Percentiles rank a stretch among this genome's conserved stretches.
Conservation (phyloP, 2,888 invertebrate genomes). For the Eudemis profundana region DNA sequence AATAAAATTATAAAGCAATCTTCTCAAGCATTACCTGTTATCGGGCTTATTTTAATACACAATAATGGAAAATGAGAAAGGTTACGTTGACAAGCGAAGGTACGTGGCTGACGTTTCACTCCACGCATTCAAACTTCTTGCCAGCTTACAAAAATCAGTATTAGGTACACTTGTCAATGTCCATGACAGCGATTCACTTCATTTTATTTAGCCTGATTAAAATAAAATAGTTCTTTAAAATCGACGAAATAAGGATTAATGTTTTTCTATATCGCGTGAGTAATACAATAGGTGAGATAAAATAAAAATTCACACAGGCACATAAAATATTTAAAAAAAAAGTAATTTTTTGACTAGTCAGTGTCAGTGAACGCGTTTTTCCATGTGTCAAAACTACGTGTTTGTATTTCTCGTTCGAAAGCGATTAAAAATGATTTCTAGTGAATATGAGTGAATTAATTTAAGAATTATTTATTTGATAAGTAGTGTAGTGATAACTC, state of each 20-base stretch:
- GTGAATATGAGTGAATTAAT: slow-evolving; percentile 50
- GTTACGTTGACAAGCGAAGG: slow-evolving; percentile 65
- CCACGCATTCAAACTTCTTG: slow-evolving; percentile 78
- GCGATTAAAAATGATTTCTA: slow-evolving; percentile 55
- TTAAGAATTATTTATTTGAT: slow-evolving; percentile 43
- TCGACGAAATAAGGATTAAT: no score
- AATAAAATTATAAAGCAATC: slow-evolving; percentile 23
- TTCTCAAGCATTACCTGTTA: slow-evolving; percentile 50
- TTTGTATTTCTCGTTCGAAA: slow-evolving; percentile 61
- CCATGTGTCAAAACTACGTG: slow-evolving; percentile 59
- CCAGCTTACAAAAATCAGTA: slow-evolving; percentile 54
- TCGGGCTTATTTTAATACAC: slow-evolving; percentile 48
- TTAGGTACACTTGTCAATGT: no score
- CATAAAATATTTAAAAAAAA: not conserved
- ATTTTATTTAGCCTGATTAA: no score
- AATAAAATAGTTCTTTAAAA: no score
- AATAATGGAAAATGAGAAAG: slow-evolving; percentile 52
- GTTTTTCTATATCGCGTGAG: no score
- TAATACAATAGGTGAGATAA: no score
- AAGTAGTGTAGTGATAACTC: slow-evolving; percentile 44
- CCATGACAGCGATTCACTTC: no score
- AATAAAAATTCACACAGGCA: slow-evolving; percentile 10
- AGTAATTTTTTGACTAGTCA: slow-evolving; percentile 2
- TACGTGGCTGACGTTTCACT: slow-evolving; percentile 85
- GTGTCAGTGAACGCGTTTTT: slow-evolving; percentile 41